Evolutionary conservation across 1,140 invertebrate species (phyloP).

Genomic region (Lordiphosa clarofinis): DNA sequence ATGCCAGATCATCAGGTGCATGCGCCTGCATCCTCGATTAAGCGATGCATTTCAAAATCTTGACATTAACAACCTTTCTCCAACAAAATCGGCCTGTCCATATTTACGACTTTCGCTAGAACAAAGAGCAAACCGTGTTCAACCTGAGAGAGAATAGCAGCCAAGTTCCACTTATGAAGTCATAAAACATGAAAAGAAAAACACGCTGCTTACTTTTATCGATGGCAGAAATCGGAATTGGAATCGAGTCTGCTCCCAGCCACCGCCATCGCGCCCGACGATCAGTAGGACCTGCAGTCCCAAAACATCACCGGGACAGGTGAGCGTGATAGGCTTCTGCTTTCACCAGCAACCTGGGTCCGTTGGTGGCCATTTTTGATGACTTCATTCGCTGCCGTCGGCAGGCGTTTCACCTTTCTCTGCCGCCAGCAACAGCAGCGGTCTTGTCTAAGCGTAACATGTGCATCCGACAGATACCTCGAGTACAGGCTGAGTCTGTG

Average conservation of each 20-base stretch:
- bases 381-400: slow-evolving; percentile 57
- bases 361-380: slow-evolving; percentile 58
- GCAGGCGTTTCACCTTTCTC: slow-evolving; percentile 49
- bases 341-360: slow-evolving; percentile 11
- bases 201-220: slow-evolving; percentile 53
- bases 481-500: slow-evolving; percentile 11
- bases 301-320: slow-evolving; percentile 31
- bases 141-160: slow-evolving; percentile 50
- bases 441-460: slow-evolving; percentile 38
- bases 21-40: slow-evolving; percentile 62
- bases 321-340: slow-evolving; percentile 38
- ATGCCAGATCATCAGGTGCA: slow-evolving; percentile 5
- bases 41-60: slow-evolving; percentile 65
- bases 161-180: slow-evolving; percentile 74
- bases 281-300: slow-evolving; percentile 30
- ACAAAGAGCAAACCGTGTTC: slow-evolving; percentile 64
- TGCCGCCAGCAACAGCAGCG: slow-evolving; percentile 26
- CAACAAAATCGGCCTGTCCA: slow-evolving; percentile 23
- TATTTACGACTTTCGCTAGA: slow-evolving; percentile 74
- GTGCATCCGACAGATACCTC: slow-evolving; percentile 61
- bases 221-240: slow-evolving; percentile 36
- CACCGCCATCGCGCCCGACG: slow-evolving; percentile 36
- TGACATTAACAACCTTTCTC: slow-evolving; percentile 66
- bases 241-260: slow-evolving; percentile 19
- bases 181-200: slow-evolving; percentile 57